These are phyloP conservation scores for Hypercompe scribonia DNA, from an alignment of 2,888 invertebrate species.

Conservation along the genomic window DNA sequence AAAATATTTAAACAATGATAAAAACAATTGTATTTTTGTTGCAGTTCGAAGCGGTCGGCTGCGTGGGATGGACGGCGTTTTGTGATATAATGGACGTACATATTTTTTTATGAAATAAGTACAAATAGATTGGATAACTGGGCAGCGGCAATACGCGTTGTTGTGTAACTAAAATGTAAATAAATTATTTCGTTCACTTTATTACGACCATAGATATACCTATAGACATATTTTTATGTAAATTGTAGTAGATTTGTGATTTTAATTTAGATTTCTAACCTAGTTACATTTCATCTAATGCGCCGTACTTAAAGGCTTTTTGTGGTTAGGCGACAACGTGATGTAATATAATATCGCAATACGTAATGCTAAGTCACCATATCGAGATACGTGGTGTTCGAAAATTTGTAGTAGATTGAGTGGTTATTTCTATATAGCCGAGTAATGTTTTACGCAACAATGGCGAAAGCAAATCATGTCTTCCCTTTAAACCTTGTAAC, in stretches of 20 bases:
- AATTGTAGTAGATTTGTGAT: slow-evolving; percentile 68
- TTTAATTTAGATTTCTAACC: slow-evolving; percentile 52
- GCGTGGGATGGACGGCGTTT: slow-evolving; percentile 69
- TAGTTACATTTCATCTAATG: slow-evolving; percentile 47
- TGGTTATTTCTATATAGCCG: slow-evolving; percentile 52
- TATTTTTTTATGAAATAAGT: slow-evolving; percentile 85
- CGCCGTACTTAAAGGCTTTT: slow-evolving; percentile 54
- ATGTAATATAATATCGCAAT: slow-evolving; percentile 45
- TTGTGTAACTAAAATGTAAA: slow-evolving; percentile 71
- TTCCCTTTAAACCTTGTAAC: slow-evolving; percentile 73
- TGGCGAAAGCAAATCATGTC: slow-evolving; percentile 76
- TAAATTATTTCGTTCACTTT: slow-evolving; percentile 65
- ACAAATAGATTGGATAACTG: slow-evolving; percentile 76
- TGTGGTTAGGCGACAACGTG: slow-evolving; percentile 55
- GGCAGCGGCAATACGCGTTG: slow-evolving; percentile 64
- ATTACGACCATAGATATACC: slow-evolving; percentile 57
- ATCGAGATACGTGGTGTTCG: slow-evolving; percentile 36
- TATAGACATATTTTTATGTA: slow-evolving; percentile 76
- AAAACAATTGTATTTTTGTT: slow-evolving; percentile 60
- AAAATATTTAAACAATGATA: background rate
- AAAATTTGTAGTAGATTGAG: slow-evolving; percentile 41
- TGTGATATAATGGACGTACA: slow-evolving; percentile 84
- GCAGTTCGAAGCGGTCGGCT: slow-evolving; percentile 82
- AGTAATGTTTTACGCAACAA: slow-evolving; percentile 62
- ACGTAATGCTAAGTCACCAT: slow-evolving; percentile 49